These are phyloP conservation scores for Tychaedon coryphoeus DNA, from an alignment of 2,113 vertebrate genomes.

Conservation along the genomic window DNA sequence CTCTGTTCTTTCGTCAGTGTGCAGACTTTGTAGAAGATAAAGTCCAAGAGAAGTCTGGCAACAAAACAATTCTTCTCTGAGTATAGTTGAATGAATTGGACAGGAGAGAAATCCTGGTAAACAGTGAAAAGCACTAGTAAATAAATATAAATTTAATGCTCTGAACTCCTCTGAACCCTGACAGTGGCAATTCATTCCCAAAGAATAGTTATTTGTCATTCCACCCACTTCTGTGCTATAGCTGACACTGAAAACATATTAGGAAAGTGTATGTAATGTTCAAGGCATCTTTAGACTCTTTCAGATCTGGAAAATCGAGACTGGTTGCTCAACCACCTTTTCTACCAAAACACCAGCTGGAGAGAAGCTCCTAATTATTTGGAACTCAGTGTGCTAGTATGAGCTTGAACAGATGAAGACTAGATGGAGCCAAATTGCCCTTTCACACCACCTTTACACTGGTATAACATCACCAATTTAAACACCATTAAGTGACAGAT, in stretches of 20 bases:
- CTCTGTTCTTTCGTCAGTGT: background rate
- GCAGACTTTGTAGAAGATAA: background rate
- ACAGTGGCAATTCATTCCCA: slow-evolving; percentile 11
- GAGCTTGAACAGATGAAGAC: slow-evolving; percentile 58
- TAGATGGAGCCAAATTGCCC: slow-evolving; percentile 36
- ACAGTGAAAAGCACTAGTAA: slow-evolving; percentile 4
- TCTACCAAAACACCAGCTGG: slow-evolving; percentile 68
- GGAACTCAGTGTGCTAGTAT: slow-evolving; percentile 55
- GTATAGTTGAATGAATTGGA: background rate
- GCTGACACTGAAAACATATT: slow-evolving; percentile 55
- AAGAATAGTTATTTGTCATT: slow-evolving; percentile 56
- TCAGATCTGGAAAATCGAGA: slow-evolving; percentile 60
- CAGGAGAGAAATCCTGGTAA: background rate
- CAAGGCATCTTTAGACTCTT: slow-evolving; percentile 51
- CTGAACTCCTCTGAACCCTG: slow-evolving; percentile 41
- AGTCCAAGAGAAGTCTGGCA: background rate
- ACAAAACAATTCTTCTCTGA: background rate
- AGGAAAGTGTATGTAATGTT: slow-evolving; percentile 66
- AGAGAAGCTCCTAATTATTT: slow-evolving; percentile 52
- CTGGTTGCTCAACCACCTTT: slow-evolving; percentile 66
- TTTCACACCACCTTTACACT: slow-evolving; percentile 48
- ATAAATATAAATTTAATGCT: slow-evolving; percentile 27
- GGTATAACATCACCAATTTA: background rate
- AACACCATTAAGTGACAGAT: background rate
- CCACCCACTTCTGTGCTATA: slow-evolving; percentile 60